Percentiles rank a stretch among this genome's conserved stretches.
These are phyloP conservation scores for Sebastes fasciatus DNA, from an alignment of 2,113 vertebrate species.

Conservation along the genomic window DNA sequence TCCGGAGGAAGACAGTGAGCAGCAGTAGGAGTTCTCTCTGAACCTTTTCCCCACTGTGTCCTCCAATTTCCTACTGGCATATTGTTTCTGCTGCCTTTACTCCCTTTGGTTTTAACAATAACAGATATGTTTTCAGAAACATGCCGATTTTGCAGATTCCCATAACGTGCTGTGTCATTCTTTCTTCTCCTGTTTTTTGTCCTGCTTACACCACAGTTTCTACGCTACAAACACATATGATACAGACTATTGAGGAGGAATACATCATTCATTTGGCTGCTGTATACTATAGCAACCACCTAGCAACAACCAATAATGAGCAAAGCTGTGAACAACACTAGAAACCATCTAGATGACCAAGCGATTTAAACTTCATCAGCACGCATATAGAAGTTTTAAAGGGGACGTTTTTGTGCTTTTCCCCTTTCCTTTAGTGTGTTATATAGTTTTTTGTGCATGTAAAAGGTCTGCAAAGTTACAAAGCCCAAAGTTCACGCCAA, in stretches of 20 bases:
- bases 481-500: too few species aligned
- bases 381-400: too few species aligned
- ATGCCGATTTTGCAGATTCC: neutral
- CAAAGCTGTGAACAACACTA: neutral
- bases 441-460: too few species aligned
- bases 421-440: too few species aligned
- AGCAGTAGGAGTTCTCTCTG: neutral
- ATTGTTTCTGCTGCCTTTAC: neutral
- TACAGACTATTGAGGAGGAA: neutral
- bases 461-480: too few species aligned
- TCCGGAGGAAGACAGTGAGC: neutral
- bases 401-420: too few species aligned
- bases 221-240: neutral
- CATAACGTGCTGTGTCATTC: neutral
- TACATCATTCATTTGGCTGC: neutral
- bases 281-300: constrained; percentile 8
- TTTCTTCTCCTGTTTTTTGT: neutral
- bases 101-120: constrained; percentile 4
- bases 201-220: neutral
- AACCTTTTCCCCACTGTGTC: constrained; percentile 12
- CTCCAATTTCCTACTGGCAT: constrained; percentile 5
- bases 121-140: constrained; percentile 7
- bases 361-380: neutral
- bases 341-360: neutral
- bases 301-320: constrained; percentile 6